Evolutionary conservation across 2,888 invertebrate species (phyloP), one percentile per base, ranked within the genome.

Genomic region (Meteorus cinctellus): DNA sequence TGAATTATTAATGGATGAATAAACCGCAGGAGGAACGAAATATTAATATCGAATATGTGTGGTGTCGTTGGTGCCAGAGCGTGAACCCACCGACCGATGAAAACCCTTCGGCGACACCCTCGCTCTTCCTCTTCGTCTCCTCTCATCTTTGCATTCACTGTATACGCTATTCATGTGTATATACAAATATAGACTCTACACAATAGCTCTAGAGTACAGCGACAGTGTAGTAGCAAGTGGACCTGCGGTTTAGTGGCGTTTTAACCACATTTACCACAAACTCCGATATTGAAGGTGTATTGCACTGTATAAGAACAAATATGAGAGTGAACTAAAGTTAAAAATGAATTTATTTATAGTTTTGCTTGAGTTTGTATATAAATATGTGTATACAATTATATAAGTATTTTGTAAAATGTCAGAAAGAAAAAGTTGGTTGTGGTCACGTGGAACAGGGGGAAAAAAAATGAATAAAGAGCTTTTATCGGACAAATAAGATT

Each of bases 401-500:
- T 41, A 12, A 41, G 12, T 41, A 41, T 41, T 12, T 12, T 12
- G 2, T 41, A 2, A 41, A 8, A 41, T 12, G 12, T 41, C 12
- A 69, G 62, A 66, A 60, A 59, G 31, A 62, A 60, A 45, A 62
- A 41, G n/a, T 45, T 66, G 51, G 14, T 62, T 36, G 45, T 24
- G 16, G 48, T 19, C 36, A 27, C 24, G 24, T 1, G 24, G 24
- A 24, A 24, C 24, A 24, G 24, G 24, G 24, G n/a, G 60, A 16
- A 73, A 62, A 62, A 59, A 71, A 76, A 78, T 78, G 76, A 72
- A 78, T 78, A 75, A 69, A 79, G 78, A 79, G 77, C 80, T 76
- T 78, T 81, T 81, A 80, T 82, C 78, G 80, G 77, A 79, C 79
- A 79, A 82, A 82, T 82, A 82, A 82, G 80, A 81, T 81, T 80